phyloP scores from a whole-genome alignment of 2,797 vertebrate genomes.

The Xyrichtys novacula region DNA sequence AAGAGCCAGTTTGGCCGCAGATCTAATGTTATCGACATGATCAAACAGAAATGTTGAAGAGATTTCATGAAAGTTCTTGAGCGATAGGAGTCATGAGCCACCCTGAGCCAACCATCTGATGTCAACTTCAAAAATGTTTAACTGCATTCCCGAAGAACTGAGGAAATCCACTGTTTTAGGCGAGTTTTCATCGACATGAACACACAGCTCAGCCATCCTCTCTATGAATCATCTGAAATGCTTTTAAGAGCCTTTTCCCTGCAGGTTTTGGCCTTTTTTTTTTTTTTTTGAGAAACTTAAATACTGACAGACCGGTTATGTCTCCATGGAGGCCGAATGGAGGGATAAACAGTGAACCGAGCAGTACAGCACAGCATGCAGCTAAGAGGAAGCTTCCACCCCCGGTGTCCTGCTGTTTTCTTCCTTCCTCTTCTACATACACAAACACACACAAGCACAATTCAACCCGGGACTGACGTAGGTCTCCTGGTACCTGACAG shows the following conservation, averaged over 20 bases:
- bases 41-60: no score
- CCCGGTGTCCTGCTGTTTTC: constrained; percentile 58
- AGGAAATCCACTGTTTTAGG: background rate
- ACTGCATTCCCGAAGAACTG: background rate
- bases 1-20: no score
- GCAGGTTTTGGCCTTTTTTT: constrained; percentile 23
- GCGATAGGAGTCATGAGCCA: no score
- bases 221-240: constrained; percentile 42
- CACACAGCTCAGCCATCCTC: constrained; percentile 38
- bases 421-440: constrained; percentile 51
- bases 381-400: constrained; percentile 62
- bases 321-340: constrained; percentile 48
- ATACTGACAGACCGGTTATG: constrained; percentile 43
- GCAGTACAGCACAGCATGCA: constrained; percentile 15
- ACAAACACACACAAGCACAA: constrained; percentile 50
- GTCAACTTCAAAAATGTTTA: no score
- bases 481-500: constrained; percentile 50
- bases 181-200: background rate
- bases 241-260: constrained; percentile 45
- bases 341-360: constrained; percentile 43
- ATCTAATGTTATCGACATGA: no score
- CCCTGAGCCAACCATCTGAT: no score
- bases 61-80: no score
- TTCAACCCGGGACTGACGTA: constrained; percentile 20
- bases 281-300: constrained; percentile 27